These are phyloP conservation scores for Polypterus bichir DNA, from an alignment of 2,113 vertebrate species.

Conservation along the genomic window DNA sequence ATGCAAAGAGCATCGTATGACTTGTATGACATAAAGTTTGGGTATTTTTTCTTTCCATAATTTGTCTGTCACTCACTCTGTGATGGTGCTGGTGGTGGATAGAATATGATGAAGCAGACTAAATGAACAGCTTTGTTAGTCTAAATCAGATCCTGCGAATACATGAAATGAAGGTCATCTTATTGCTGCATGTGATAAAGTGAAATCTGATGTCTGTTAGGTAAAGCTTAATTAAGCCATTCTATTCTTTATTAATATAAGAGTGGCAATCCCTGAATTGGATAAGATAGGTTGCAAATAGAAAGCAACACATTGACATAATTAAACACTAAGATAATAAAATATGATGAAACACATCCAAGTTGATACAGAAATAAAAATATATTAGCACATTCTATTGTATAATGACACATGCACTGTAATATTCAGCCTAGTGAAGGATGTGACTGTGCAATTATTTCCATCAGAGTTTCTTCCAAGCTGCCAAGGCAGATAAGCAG, in stretches of 20 bases:
- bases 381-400: too few species aligned
- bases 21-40: slow-evolving; percentile 4
- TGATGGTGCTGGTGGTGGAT: slow-evolving; percentile 6
- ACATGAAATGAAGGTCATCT: slow-evolving; percentile 8
- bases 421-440: too few species aligned
- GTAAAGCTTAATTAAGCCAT: slow-evolving; percentile 21
- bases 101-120: slow-evolving; percentile 7
- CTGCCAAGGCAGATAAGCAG: too few species aligned
- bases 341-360: too few species aligned
- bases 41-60: slow-evolving; percentile 7
- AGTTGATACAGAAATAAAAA: too few species aligned
- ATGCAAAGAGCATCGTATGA: not conserved
- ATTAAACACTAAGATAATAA: not conserved
- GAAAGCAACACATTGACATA: not conserved
- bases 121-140: slow-evolving; percentile 16
- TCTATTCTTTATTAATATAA: slow-evolving; percentile 17
- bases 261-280: not conserved
- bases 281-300: slow-evolving; percentile 7
- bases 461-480: too few species aligned
- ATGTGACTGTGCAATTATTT: too few species aligned
- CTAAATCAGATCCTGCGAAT: slow-evolving; percentile 10
- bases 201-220: slow-evolving; percentile 15
- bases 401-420: too few species aligned
- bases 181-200: slow-evolving; percentile 10
- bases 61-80: slow-evolving; percentile 6